Conservation (phyloP, 1,140 invertebrate species). For the Neodiprion virginianus region DNA sequence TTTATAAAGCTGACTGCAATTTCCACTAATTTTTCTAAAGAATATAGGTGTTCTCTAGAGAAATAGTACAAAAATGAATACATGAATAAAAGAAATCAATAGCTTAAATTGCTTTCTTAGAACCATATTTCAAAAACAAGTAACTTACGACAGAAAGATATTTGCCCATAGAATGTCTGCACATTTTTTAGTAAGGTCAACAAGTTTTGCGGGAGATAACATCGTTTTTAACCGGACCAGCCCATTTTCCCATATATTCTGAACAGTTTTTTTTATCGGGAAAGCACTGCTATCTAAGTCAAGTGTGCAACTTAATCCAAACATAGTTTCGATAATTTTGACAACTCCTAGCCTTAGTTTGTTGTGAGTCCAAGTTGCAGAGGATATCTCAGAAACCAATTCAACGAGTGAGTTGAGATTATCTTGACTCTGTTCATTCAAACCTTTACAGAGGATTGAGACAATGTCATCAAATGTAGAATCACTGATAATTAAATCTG, state of each 20-base stretch:
- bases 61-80: background rate
- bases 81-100: no score
- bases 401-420: constrained; percentile 30
- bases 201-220: constrained; percentile 29
- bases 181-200: constrained; percentile 36
- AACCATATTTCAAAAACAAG: background rate
- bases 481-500: constrained; percentile 62
- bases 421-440: constrained; percentile 28
- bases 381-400: constrained; percentile 38
- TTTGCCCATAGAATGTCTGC: constrained; percentile 40
- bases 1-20: constrained; percentile 56
- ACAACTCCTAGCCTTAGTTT: constrained; percentile 31
- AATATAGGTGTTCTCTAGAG: constrained; percentile 40
- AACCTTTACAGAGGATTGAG: constrained; percentile 44
- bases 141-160: constrained; percentile 37
- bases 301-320: constrained; percentile 36
- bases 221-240: constrained; percentile 26
- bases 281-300: constrained; percentile 19
- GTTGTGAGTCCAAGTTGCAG: constrained; percentile 39
- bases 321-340: constrained; percentile 44
- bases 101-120: background rate
- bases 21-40: constrained; percentile 49
- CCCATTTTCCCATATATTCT: constrained; percentile 32
- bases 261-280: constrained; percentile 22
- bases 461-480: constrained; percentile 61